Base-by-base conservation (phyloP, 2,113 vertebrate genomes). In the Numenius arquata region DNA sequence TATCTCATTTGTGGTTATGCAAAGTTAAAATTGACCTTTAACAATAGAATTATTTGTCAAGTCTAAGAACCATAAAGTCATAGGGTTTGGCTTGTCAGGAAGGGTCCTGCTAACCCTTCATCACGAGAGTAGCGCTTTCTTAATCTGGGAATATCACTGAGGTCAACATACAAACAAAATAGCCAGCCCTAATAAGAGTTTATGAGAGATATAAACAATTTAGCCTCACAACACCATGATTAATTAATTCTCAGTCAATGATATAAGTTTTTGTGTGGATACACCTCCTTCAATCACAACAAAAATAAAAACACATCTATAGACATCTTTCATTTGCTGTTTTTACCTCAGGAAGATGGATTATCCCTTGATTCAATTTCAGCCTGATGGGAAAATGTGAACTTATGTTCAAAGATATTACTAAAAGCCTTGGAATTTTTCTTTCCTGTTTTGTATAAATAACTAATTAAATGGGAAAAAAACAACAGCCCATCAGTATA, bases 371-470 rank as follows among this genome's bases (percentile, higher is more conserved):
- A 63, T 77, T 95, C 89, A 43, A 79, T 68, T 85, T 70, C 61
- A 94, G 34, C 15, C 55, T 34, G 77, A 14, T 59, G 65, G 73
- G 83, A 95, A 96, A 89, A 75, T 15, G 82, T 52, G 32, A 52
- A 52, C 11, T 96, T 92, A 40, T 61, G 53, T 83, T 96, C 81
- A 86, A 96, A 93, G 34, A 62, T 85, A 8, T 71, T 94, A 84
- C 63, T 80, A 16, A 92, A 92, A 87, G 48, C 16, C 27, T 82
- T 90, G 41, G 65, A 90, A 78, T 53, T 80, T 9, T 17, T 67
- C 16, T 86, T 73, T 86, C n/a, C 17, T 80, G 16, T 75, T 92
- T 90, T 91, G 75, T 59, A 90, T 62, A 40, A 78, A 27, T 89
- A 66, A 88, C 9, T 86, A 63, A 70, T 68, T 43, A 20, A 74